phyloP scores from a whole-genome alignment of 2,113 vertebrate species.

The Sterna hirundo region DNA sequence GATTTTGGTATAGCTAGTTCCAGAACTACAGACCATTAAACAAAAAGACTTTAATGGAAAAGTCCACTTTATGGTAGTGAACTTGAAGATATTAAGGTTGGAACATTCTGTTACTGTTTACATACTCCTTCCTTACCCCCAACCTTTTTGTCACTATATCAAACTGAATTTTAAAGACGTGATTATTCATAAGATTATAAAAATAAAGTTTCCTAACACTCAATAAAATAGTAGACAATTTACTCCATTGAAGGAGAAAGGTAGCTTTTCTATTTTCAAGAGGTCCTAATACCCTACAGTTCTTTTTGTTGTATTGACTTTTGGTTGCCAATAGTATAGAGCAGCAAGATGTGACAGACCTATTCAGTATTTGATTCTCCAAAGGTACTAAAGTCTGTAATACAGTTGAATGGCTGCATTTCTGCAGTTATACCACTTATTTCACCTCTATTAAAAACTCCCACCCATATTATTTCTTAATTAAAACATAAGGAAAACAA shows the following conservation, averaged over 20 bases:
- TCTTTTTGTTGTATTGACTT: not conserved
- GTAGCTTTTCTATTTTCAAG: not conserved
- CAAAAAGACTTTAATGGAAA: not conserved
- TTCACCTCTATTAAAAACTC: not conserved
- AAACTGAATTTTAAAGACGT: not conserved
- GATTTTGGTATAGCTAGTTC: not conserved
- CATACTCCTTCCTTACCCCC: not conserved
- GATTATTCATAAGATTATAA: not conserved
- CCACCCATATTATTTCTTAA: conserved; percentile 3
- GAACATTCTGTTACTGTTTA: not conserved
- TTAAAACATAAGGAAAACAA: not conserved
- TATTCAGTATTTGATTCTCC: not conserved
- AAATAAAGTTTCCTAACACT: not conserved
- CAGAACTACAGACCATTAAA: not conserved
- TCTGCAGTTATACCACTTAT: not conserved
- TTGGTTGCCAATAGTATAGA: not conserved
- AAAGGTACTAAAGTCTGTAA: not conserved
- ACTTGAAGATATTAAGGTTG: not conserved
- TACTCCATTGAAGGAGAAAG: not conserved
- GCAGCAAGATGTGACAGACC: not conserved
- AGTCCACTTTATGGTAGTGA: not conserved
- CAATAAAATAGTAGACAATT: not conserved
- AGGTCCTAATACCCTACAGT: not conserved
- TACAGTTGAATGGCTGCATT: not conserved
- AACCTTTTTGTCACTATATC: not conserved